Base-by-base conservation (phyloP, 2,113 vertebrate genomes). In the Talpa occidentalis region DNA sequence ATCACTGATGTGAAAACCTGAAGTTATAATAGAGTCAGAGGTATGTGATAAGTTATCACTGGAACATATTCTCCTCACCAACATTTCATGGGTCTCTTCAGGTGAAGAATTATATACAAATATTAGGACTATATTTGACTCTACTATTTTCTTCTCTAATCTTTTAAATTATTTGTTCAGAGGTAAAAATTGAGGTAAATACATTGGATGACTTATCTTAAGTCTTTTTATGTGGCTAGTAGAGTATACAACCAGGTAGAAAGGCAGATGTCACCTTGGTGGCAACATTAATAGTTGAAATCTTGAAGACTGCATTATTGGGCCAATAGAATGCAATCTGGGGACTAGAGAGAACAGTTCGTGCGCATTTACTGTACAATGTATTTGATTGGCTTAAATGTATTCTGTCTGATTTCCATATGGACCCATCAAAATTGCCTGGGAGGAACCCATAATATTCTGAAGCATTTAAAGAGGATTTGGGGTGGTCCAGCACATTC, bases 91-190 rank as follows among this genome's bases (percentile, higher is more conserved):
- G 85, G 10, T 91, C 14, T 88, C 3, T 79, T 64, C n/a, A 69
- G 44, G 59, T 37, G 84, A 90, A 84, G 26, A 92, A 94, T 47
- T n/a, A 54, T 52, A 54, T 32, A 52, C 69, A 95, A 62, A 77
- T 47, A 83, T 54, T 84, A 87, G 35, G 35, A 2, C 3, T 32
- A 73, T 2, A 88, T 59, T 40, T 78, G 26, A 81, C 56, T 59
- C 59, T 70, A n/a, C 14, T 60, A 8, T 79, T 78, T 85, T 80
- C 9, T 72, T 80, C 35, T 72, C 16, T 44, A 91, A 89, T 21
- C 21, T 91, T 1, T 0, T 35, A 9, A 56, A 60, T 84, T 17
- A 70, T 88, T 62, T 67, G 11, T 40, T 11, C 9, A 64, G 16
- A 74, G 14, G 21, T 1, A 88, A 77, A 92, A 74, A 22, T 4